Evolutionary conservation across 2,797 vertebrate genomes (phyloP).

Genomic region (Enteromius unitaeniatus): DNA sequence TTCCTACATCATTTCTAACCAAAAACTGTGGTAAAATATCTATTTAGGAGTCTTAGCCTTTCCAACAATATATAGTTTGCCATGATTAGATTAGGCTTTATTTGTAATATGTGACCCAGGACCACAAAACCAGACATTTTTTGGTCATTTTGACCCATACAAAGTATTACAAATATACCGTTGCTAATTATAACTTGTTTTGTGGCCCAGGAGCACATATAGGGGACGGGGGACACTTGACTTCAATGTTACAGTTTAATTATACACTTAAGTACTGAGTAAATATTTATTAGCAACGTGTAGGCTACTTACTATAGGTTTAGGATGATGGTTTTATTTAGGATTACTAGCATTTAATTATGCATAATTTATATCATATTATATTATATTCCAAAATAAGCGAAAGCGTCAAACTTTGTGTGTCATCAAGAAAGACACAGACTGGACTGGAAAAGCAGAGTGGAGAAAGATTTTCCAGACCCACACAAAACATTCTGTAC

Average conservation of each 20-base stretch:
- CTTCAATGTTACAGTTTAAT: background rate
- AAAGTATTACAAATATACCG: too few relatives aligned
- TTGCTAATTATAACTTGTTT: too few relatives aligned
- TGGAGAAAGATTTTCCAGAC: background rate
- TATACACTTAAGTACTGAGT: background rate
- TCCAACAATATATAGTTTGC: background rate
- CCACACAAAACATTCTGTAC: background rate
- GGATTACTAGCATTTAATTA: background rate
- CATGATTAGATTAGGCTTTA: background rate
- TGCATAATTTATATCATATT: background rate
- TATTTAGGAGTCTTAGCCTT: background rate
- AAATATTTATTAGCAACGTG: background rate
- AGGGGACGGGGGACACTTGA: background rate
- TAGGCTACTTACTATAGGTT: background rate
- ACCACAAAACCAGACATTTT: too few relatives aligned
- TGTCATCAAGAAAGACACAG: background rate
- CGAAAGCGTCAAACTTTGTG: background rate
- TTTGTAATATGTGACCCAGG: background rate
- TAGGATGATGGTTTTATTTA: background rate
- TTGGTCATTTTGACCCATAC: too few relatives aligned
- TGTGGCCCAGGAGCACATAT: too few relatives aligned
- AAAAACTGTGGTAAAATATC: background rate
- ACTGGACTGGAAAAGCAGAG: background rate
- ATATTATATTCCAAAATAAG: background rate
- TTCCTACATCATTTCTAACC: background rate